Evolutionary conservation across 2,888 invertebrate species (phyloP).

Genomic region (Noctua janthina): DNA sequence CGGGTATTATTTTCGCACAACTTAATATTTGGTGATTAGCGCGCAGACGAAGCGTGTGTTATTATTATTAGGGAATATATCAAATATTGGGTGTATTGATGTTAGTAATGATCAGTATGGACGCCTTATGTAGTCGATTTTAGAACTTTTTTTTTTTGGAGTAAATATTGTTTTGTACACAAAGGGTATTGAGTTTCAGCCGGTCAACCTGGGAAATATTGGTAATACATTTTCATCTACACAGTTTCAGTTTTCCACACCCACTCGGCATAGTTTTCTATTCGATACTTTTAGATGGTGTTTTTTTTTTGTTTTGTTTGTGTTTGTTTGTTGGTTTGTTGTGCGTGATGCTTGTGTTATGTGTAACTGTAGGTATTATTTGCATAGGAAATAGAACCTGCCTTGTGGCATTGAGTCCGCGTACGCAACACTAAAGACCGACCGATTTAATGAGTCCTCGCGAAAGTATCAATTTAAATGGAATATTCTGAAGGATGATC

Average conservation of each 20-base stretch:
- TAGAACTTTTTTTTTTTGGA: neutral
- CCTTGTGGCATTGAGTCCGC: neutral
- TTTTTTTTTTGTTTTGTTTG: neutral
- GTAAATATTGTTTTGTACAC: neutral
- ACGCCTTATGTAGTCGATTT: neutral
- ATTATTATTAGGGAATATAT: conserved; percentile 31
- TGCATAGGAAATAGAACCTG: neutral
- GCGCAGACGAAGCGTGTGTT: conserved; percentile 25
- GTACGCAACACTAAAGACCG: neutral
- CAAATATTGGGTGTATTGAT: conserved; percentile 17
- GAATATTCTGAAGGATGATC: too few relatives aligned
- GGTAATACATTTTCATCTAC: neutral
- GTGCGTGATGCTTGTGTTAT: too few relatives aligned
- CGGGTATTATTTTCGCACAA: conserved; percentile 51
- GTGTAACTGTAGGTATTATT: neutral
- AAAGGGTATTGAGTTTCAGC: neutral
- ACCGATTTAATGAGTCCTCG: too few relatives aligned
- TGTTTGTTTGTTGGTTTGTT: too few relatives aligned
- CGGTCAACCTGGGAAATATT: neutral
- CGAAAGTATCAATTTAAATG: too few relatives aligned
- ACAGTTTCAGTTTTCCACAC: neutral
- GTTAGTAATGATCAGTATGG: neutral
- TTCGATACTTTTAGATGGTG: neutral
- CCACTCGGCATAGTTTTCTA: neutral
- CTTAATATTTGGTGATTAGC: conserved; percentile 53